Conservation (phyloP, 2,888 invertebrate genomes). For the Anticlea derivata region DNA sequence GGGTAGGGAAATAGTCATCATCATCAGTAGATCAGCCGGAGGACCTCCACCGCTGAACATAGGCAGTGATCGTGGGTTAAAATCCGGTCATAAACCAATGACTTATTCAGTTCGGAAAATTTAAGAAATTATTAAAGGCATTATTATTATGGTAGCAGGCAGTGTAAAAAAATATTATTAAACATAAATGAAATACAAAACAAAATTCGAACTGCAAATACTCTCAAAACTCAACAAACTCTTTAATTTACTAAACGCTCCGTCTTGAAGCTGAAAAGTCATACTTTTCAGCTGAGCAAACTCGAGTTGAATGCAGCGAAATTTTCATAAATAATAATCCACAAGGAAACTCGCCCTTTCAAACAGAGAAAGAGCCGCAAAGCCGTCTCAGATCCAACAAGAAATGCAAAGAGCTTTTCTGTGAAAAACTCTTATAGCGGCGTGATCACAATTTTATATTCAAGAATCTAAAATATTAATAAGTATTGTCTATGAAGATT, state of each 20-base stretch:
- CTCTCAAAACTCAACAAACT: conserved; percentile 20
- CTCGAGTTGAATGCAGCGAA: conserved; percentile 26
- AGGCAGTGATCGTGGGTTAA: no score
- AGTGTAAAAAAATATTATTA: not conserved
- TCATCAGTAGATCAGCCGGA: no score
- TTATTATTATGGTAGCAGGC: no score
- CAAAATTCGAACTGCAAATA: conserved; percentile 13
- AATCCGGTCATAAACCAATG: no score
- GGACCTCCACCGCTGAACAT: no score
- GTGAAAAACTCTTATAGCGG: conserved; percentile 15
- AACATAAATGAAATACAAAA: conserved; percentile 1
- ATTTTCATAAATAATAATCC: conserved; percentile 28
- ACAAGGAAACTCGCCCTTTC: conserved; percentile 26
- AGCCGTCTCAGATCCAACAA: conserved; percentile 29
- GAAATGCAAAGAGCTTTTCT: conserved; percentile 23
- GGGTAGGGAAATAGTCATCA: not conserved
- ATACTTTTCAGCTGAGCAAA: conserved; percentile 16
- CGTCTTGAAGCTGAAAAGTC: conserved; percentile 23
- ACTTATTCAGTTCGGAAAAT: no score
- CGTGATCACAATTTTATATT: not conserved
- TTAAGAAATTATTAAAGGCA: no score
- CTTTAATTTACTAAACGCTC: conserved; percentile 24
- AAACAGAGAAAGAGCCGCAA: conserved; percentile 29
- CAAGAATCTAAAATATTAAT: no score
- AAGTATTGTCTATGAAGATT: no score